Evolutionary conservation across 2,797 vertebrate species (phyloP).

Genomic region (Pantherophis vulpinus): DNA sequence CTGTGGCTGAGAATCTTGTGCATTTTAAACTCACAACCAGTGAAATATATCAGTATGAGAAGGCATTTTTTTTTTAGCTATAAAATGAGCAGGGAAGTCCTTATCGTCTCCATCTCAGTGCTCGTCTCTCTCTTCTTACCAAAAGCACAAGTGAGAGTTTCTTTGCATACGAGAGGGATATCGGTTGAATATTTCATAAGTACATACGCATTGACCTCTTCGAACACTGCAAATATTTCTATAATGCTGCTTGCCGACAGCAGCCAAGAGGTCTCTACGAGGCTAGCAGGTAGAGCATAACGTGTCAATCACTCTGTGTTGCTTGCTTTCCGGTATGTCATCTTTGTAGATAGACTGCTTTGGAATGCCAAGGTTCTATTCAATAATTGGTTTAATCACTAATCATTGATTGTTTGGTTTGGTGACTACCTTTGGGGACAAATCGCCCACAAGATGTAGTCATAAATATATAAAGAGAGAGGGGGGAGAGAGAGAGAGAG

Average conservation of each 20-base stretch:
- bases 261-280: neutral
- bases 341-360: neutral
- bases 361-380: neutral
- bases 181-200: conserved; percentile 1
- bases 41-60: neutral
- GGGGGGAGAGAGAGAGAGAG: no score
- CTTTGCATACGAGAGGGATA: neutral
- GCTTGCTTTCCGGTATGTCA: neutral
- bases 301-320: neutral
- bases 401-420: neutral
- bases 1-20: neutral
- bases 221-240: neutral
- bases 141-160: neutral
- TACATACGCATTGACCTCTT: neutral
- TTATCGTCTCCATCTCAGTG: neutral
- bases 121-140: neutral
- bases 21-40: neutral
- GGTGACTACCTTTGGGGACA: neutral
- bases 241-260: no score
- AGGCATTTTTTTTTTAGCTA: neutral
- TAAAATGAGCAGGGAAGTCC: neutral
- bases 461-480: neutral
- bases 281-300: neutral
- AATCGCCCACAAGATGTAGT: neutral
- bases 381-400: neutral